A percentile compares a stretch with the other conserved stretches of the same genome.
Evolutionary conservation across 2,888 invertebrate species (phyloP).

Genomic region (Aradus depressus): DNA sequence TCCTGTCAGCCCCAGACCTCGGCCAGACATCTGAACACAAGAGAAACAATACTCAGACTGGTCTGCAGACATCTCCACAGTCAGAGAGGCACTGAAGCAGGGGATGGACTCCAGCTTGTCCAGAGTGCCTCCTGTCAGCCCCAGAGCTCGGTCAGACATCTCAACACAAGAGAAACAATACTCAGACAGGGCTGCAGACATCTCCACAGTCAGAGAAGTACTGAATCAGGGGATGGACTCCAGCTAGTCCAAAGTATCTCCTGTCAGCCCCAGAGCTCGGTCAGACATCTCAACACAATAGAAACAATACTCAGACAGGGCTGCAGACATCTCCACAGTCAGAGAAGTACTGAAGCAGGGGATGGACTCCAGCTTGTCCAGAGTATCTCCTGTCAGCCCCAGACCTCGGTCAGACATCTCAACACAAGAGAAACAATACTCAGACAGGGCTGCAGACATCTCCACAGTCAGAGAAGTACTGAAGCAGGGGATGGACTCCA

Average conservation of each 20-base stretch:
- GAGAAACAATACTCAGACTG: too few species aligned
- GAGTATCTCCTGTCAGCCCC: conserved; percentile 44
- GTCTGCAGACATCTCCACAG: conserved; percentile 35
- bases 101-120: conserved; percentile 47
- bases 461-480: too few species aligned
- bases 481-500: conserved; percentile 44
- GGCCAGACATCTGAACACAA: conserved; percentile 36
- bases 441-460: too few species aligned
- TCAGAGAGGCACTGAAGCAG: conserved; percentile 37
- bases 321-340: too few species aligned
- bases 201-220: conserved; percentile 35
- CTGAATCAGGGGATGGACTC: conserved; percentile 43
- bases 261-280: conserved; percentile 43
- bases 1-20: conserved; percentile 44
- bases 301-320: too few species aligned
- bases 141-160: conserved; percentile 42
- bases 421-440: too few species aligned
- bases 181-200: conserved; percentile 35
- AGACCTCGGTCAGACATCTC: conserved; percentile 41
- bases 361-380: conserved; percentile 46
- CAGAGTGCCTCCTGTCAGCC: conserved; percentile 45
- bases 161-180: too few species aligned
- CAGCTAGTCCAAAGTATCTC: conserved; percentile 47
- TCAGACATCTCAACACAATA: conserved; percentile 36
- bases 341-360: conserved; percentile 41